phyloP scores from a whole-genome alignment of 2,888 invertebrate genomes.

The Andrena praecox region DNA sequence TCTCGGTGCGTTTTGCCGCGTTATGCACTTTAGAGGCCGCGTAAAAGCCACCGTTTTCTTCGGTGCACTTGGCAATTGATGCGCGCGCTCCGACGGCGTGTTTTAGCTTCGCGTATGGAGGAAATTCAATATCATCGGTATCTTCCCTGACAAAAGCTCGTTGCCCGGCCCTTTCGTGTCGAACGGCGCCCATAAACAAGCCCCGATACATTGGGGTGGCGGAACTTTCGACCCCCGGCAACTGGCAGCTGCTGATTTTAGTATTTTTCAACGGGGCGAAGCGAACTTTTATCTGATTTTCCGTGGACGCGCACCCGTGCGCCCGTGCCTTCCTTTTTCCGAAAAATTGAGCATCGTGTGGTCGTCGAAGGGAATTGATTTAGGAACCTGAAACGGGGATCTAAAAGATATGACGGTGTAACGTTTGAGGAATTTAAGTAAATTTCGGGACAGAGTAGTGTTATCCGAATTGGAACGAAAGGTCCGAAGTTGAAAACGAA shows the following conservation, averaged over 20 bases:
- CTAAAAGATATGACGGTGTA: background rate
- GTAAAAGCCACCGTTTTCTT: constrained; percentile 45
- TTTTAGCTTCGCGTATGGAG: constrained; percentile 8
- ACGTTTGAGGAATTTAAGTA: background rate
- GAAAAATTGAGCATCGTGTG: constrained; percentile 1
- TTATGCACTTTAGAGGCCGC: constrained; percentile 27
- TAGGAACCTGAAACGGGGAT: background rate
- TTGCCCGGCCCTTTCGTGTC: constrained; percentile 28
- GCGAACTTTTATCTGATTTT: constrained; percentile 29
- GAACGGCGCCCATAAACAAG: constrained; percentile 37
- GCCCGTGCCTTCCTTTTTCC: background rate
- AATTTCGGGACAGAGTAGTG: background rate
- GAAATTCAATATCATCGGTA: constrained; percentile 54
- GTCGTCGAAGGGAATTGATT: constrained; percentile 6
- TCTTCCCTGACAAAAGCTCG: constrained; percentile 42
- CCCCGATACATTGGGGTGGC: background rate
- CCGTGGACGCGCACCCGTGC: background rate
- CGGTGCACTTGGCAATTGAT: constrained; percentile 36
- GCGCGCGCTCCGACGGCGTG: background rate
- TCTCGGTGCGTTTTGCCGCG: constrained; percentile 39
- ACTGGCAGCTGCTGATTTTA: background rate
- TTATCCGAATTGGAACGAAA: too few relatives aligned
- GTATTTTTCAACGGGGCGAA: constrained; percentile 4
- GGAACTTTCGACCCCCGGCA: background rate
- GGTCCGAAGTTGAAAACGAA: too few relatives aligned